Evolutionary conservation across 1,140 invertebrate species (phyloP), one percentile per base, ranked within the genome.

Genomic region (Drosophila asahinai): DNA sequence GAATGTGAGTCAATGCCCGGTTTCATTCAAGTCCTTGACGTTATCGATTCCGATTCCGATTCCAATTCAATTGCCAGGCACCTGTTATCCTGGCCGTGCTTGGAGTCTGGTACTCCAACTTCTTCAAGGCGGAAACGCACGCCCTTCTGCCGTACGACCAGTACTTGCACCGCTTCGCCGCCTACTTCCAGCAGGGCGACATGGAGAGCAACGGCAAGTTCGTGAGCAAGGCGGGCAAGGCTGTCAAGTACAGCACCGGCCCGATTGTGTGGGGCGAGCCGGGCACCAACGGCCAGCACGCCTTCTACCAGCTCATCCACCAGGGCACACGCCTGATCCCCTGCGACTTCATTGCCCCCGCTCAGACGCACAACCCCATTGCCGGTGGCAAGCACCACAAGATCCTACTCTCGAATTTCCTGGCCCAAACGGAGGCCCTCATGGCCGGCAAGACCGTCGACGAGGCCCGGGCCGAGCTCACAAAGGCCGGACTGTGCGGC

Each of bases 151-250:
- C 99, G 0, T 99, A 99, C 93, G 99, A 99, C 93, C 97, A 99
- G 94, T 99, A 99, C 93, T 93, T 99, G 76, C 99, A 99, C 92
- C 96, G 99, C 90, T 99, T 99, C 94, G 97, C 99, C 43, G 99
- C 99, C 12, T 99, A 99, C 93, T 99, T 99, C 94, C 99, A 99
- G 94, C 99, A 99, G 95, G 99, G 99, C 12, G 99, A 99, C 93
- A 99, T 99, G 99, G 99, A 99, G 94, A 99, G 98, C 71, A 99
- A 99, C 94, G 99, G 99, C 83, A 99, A 99, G 94, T 99, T 96
- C 91, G 96, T 97, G 12, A 99, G 97, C 11, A 95, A 96, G 45
- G 95, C 94, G 76, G 91, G 83, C 22, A 92, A 95, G 43, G 93
- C 92, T 17, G 98, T 98, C 1, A 93, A 96, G 80, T 98, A 98